phyloP scores from a whole-genome alignment of 2,113 vertebrate species.

The Chaetorhynchus papuensis region DNA sequence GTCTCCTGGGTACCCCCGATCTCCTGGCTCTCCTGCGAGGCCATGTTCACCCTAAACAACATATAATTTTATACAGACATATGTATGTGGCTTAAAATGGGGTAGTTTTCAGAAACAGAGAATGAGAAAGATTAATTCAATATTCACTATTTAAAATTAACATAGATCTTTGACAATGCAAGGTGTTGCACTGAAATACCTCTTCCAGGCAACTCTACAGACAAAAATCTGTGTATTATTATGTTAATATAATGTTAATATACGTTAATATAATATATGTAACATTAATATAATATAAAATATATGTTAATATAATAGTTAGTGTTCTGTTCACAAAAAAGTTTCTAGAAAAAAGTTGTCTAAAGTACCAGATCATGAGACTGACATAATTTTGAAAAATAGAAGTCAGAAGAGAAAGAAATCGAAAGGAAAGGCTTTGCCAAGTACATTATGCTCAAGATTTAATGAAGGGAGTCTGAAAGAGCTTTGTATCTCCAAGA shows the following conservation, averaged over 20 bases:
- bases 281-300: too few relatives aligned
- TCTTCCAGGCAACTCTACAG: neutral
- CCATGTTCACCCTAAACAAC: slow-evolving; percentile 88
- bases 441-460: neutral
- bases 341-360: neutral
- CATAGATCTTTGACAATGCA: neutral
- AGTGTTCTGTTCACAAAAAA: neutral
- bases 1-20: slow-evolving; percentile 89
- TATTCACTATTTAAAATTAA: neutral
- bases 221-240: neutral
- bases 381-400: neutral
- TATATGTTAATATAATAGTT: neutral
- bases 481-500: slow-evolving; percentile 63
- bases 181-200: neutral
- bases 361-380: neutral
- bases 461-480: neutral
- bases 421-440: neutral
- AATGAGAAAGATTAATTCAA: neutral
- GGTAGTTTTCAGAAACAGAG: neutral
- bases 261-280: too few relatives aligned
- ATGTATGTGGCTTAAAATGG: neutral
- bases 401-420: neutral
- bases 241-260: neutral
- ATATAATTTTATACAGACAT: slow-evolving; percentile 75
- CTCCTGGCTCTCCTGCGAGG: slow-evolving; percentile 85